Evolutionary conservation across 2,113 vertebrate genomes (phyloP).

Genomic region (Dascyllus trimaculatus): DNA sequence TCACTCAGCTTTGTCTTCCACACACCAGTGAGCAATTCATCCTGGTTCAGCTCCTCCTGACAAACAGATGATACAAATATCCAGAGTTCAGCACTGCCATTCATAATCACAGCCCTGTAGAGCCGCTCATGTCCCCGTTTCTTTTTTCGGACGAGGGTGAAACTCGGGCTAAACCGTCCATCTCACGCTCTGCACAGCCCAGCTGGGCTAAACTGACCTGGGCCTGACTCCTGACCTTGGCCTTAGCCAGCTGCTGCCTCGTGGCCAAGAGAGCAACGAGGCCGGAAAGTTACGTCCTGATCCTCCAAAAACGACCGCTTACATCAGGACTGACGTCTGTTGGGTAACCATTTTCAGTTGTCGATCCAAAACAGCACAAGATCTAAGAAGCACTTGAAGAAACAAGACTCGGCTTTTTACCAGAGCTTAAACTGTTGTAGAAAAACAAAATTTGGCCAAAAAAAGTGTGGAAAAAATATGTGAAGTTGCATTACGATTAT

Average conservation of each 20-base stretch:
- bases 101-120: background rate
- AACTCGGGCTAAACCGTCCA: slow-evolving; percentile 10
- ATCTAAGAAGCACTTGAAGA: too few species aligned
- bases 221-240: slow-evolving; percentile 19
- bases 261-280: background rate
- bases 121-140: background rate
- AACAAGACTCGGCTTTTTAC: too few species aligned
- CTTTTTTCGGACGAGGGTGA: background rate
- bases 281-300: too few species aligned
- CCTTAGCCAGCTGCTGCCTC: slow-evolving; percentile 9
- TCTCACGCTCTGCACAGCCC: background rate
- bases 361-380: too few species aligned
- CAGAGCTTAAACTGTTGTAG: too few species aligned
- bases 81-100: slow-evolving; percentile 1
- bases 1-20: background rate
- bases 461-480: too few species aligned
- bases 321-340: too few species aligned
- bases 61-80: slow-evolving; percentile 3
- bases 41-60: background rate
- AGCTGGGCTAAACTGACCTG: slow-evolving; percentile 26
- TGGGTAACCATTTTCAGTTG: too few species aligned
- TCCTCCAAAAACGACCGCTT: too few species aligned
- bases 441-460: too few species aligned
- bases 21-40: background rate
- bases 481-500: too few species aligned